These are phyloP conservation scores for Phymatocera aterrima DNA, from an alignment of 2,888 invertebrate species.

Conservation along the genomic window DNA sequence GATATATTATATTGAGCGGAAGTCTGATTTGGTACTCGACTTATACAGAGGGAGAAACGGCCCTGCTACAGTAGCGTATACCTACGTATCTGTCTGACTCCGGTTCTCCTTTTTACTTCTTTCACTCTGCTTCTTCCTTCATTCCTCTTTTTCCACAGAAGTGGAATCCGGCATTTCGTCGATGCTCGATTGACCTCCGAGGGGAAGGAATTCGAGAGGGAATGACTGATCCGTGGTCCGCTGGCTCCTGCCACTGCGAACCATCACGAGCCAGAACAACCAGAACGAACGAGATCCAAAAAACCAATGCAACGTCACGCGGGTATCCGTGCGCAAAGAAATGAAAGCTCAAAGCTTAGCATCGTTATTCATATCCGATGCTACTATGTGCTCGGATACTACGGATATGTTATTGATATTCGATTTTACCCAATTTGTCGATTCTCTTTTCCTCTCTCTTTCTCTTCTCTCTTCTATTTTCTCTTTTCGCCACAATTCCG, in stretches of 20 bases:
- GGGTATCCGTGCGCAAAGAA: constrained; percentile 30
- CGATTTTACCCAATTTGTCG: neutral
- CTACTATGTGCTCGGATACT: neutral
- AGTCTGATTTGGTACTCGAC: constrained; percentile 32
- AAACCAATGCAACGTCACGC: constrained; percentile 39
- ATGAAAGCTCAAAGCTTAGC: constrained; percentile 27
- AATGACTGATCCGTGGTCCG: constrained; percentile 41
- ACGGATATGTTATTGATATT: neutral
- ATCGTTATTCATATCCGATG: constrained; percentile 1
- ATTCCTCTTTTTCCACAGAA: neutral
- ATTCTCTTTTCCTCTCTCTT: neutral
- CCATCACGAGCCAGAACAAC: constrained; percentile 35
- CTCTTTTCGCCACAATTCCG: too few species aligned
- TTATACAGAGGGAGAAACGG: constrained; percentile 18
- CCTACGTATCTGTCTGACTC: neutral
- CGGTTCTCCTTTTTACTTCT: neutral
- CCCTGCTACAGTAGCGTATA: constrained; percentile 10
- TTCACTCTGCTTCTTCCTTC: neutral
- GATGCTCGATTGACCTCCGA: constrained; percentile 36
- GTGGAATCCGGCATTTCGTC: constrained; percentile 33
- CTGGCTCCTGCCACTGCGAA: constrained; percentile 11
- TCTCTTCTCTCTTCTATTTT: neutral
- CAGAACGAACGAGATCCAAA: constrained; percentile 34
- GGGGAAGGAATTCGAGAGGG: constrained; percentile 30
- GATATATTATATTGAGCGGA: constrained; percentile 30